phyloP scores from a whole-genome alignment of 1,140 invertebrate genomes.

The Thaumetopoea pityocampa region DNA sequence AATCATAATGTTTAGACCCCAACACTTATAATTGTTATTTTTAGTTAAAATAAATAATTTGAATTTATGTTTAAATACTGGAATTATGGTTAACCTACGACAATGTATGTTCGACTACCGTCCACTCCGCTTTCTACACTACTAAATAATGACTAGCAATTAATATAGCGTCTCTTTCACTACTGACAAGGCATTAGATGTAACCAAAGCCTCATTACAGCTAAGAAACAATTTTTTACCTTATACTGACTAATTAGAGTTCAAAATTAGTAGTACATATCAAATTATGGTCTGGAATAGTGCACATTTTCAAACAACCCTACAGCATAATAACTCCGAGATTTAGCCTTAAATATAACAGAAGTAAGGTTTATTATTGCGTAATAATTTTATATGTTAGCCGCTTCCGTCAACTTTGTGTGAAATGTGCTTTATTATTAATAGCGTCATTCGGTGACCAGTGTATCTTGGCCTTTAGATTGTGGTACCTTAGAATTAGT shows the following conservation, averaged over 20 bases:
- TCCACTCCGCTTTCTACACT: conserved; percentile 13
- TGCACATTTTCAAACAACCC: conserved; percentile 1
- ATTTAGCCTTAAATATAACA: neutral
- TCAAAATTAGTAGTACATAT: conserved; percentile 1
- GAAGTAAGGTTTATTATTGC: conserved; percentile 9
- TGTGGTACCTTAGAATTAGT: conserved; percentile 1
- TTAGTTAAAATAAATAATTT: too few relatives aligned
- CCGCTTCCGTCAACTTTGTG: conserved; percentile 10
- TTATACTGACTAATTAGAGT: conserved; percentile 1
- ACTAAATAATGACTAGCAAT: conserved; percentile 16
- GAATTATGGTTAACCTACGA: too few relatives aligned
- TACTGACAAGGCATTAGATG: conserved; percentile 10
- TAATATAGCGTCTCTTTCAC: conserved; percentile 16
- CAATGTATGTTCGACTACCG: too few relatives aligned
- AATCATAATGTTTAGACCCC: too few relatives aligned
- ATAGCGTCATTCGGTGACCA: conserved; percentile 6
- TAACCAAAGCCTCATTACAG: neutral
- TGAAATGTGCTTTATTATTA: conserved; percentile 14
- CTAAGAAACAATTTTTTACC: conserved; percentile 5
- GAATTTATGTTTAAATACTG: too few relatives aligned
- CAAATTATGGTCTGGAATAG: conserved; percentile 2
- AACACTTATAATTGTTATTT: too few relatives aligned
- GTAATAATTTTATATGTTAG: conserved; percentile 4
- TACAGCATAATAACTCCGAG: too few relatives aligned
- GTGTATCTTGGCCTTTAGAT: conserved; percentile 4